Percentiles rank a stretch among this genome's conserved stretches.
These are phyloP conservation scores for Saguinus midas DNA, from an alignment of 2,113 vertebrate species.

Conservation along the genomic window DNA sequence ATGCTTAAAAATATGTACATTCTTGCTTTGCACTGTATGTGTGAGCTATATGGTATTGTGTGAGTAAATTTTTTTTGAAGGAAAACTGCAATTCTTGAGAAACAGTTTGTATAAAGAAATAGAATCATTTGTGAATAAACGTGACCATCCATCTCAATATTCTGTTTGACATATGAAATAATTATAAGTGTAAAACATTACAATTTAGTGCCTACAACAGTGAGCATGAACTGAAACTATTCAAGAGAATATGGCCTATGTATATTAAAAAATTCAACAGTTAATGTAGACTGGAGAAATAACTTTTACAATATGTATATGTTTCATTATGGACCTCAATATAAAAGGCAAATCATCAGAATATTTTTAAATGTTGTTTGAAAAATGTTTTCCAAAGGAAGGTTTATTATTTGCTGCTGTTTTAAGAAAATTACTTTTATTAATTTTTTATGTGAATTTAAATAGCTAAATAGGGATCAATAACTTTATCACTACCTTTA, in stretches of 20 bases:
- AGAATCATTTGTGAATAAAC: conserved; percentile 47
- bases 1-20: neutral
- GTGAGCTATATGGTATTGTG: neutral
- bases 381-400: conserved; percentile 57
- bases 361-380: conserved; percentile 64
- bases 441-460: conserved; percentile 41
- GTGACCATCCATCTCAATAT: conserved; percentile 22
- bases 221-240: neutral
- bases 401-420: conserved; percentile 3
- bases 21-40: neutral
- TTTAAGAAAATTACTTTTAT: conserved; percentile 51
- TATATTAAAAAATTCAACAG: neutral
- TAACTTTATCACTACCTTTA: conserved; percentile 3
- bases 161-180: conserved; percentile 36
- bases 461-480: conserved; percentile 51
- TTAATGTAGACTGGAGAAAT: neutral
- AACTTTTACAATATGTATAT: neutral
- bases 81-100: conserved; percentile 43
- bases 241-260: neutral
- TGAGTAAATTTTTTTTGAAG: neutral
- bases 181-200: conserved; percentile 1
- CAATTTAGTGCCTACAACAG: neutral
- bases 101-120: conserved; percentile 54
- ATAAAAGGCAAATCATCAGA: conserved; percentile 57
- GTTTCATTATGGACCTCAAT: conserved; percentile 14